A percentile compares a stretch with the other conserved stretches of the same genome.
phyloP scores from a whole-genome alignment of 2,888 invertebrate genomes.

The Macrostomum cliftonense region DNA sequence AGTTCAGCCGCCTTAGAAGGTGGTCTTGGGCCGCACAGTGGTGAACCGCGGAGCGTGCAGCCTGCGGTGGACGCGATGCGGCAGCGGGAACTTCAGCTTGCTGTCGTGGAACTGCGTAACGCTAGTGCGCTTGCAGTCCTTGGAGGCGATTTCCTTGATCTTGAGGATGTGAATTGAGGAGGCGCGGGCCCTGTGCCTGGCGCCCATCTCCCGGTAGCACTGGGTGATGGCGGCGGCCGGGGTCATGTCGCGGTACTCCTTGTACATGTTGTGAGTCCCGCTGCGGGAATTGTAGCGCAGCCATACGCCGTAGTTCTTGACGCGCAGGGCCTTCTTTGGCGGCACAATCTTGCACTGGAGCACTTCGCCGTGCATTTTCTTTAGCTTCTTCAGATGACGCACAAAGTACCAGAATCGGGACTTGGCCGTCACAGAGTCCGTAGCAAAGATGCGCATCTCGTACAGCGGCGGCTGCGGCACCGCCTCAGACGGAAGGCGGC shows the following conservation, averaged over 20 bases:
- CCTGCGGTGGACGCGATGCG: conserved; percentile 44
- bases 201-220: conserved; percentile 95
- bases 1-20: no score
- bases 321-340: conserved; percentile 74
- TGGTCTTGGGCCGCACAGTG: conserved; percentile 40
- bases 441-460: conserved; percentile 97
- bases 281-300: conserved; percentile 92
- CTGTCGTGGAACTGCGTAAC: conserved; percentile 97
- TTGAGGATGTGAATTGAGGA: conserved; percentile 94
- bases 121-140: conserved; percentile 72
- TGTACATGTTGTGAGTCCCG: conserved; percentile 98
- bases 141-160: conserved; percentile 72
- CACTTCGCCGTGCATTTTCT: conserved; percentile 96
- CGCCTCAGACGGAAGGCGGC: conserved; percentile 81
- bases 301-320: conserved; percentile 99
- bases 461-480: conserved; percentile 81
- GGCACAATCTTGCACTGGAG: conserved; percentile 54
- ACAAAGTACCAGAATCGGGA: conserved; percentile 99
- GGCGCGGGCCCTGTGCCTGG: conserved; percentile 87
- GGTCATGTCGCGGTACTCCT: conserved; percentile 84
- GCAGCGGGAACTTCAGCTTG: conserved; percentile 84
- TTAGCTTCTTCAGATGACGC: conserved; percentile 86
- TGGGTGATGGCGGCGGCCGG: conserved; percentile 89
- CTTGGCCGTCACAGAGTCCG: conserved; percentile 89
- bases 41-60: conserved; percentile 42